Conservation (phyloP, 2,113 vertebrate genomes). For the Stigmatopora nigra region DNA sequence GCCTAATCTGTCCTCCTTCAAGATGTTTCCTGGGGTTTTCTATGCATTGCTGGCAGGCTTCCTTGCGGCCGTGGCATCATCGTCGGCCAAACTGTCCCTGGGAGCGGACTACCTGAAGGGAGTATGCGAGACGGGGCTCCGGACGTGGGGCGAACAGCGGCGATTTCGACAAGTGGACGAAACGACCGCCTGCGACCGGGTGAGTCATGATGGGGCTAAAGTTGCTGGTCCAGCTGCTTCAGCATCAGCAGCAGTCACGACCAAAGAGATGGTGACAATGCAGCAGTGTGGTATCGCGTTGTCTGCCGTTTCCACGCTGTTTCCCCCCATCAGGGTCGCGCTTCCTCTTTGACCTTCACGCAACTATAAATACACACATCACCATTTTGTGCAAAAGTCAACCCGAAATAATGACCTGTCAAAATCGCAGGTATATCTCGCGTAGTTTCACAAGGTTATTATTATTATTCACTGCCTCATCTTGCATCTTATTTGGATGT, state of each 20-base stretch:
- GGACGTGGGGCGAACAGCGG: constrained; percentile 70
- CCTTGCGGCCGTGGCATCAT: constrained; percentile 78
- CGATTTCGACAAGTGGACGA: constrained; percentile 63
- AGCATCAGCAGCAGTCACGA: constrained; percentile 41
- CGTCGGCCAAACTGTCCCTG: constrained; percentile 82
- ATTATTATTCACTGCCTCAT: not conserved
- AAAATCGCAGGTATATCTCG: not conserved
- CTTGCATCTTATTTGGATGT: not conserved
- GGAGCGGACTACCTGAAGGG: constrained; percentile 70
- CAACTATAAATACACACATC: constrained; percentile 12
- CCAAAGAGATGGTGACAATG: constrained; percentile 38
- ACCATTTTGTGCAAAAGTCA: not conserved
- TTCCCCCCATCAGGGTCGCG: not conserved
- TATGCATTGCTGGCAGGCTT: constrained; percentile 76
- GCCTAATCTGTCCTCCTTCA: constrained; percentile 32
- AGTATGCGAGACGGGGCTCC: constrained; percentile 68
- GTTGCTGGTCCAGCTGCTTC: constrained; percentile 23
- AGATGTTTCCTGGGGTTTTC: constrained; percentile 70
- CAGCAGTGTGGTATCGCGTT: constrained; percentile 24
- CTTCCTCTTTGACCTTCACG: constrained; percentile 49
- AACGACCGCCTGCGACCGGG: constrained; percentile 72
- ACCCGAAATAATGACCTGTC: not conserved
- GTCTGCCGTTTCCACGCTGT: not conserved
- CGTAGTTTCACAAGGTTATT: not conserved
- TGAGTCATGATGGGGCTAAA: constrained; percentile 43